Evolutionary conservation across 2,797 vertebrate genomes (phyloP), one percentile per base, ranked within the genome.

Genomic region (Coranthus polyacanthus): DNA sequence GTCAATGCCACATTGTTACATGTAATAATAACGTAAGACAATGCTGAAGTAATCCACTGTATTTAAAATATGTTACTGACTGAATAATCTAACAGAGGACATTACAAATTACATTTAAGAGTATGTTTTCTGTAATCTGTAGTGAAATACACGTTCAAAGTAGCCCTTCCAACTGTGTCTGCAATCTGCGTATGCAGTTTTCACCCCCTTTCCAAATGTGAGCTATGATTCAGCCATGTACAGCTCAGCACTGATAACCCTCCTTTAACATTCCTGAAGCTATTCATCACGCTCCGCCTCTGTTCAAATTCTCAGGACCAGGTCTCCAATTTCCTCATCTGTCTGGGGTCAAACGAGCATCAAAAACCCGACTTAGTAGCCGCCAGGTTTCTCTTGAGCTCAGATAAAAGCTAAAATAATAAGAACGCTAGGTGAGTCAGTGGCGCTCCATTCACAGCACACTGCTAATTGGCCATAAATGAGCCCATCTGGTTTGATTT

Each of bases 401-500:
- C 44, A 58, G 79, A 88, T 86, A 67, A 90, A 87, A 87, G 81
- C 72, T 72, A 47, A n/a, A 86, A 80, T 84, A 90, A 84, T 84
- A 92, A 82, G 55, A 89, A 67, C 13, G 59, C 83, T 73, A 89
- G 89, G 88, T 88, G 89, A 85, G 81, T 87, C 87, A 71, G 87
- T 82, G 85, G 88, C 12, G 52, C 84, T 89, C 68, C 71, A 54
- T 70, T 92, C 87, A 78, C 89, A 88, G 80, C 83, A 67, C 78
- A 68, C 69, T 75, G 88, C 88, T 93, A 94, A 93, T 93, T 93
- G 89, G 88, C 56, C 88, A 88, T 92, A 93, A 93, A 92, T 87
- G 86, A 91, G 87, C 83, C 91, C 92, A 94, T 94, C 91, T 94
- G 92, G 88, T 92, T 92, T 90, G 79, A 85, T 91, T 92, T 87